Percentiles rank a stretch among this genome's conserved stretches.
phyloP scores from a whole-genome alignment of 2,888 invertebrate genomes.

The Tipula unca region DNA sequence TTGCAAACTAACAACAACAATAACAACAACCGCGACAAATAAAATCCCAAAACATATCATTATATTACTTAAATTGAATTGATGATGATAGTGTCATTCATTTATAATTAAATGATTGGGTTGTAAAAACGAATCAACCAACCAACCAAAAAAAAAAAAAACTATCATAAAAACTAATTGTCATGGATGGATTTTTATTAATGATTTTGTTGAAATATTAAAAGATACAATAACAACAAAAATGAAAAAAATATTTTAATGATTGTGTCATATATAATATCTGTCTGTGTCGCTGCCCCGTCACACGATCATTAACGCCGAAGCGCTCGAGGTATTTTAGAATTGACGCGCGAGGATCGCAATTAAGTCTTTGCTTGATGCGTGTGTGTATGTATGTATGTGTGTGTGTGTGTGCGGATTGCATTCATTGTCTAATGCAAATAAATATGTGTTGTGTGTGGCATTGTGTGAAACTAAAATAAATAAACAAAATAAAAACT shows the following conservation, averaged over 20 bases:
- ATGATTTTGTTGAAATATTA: slow-evolving; percentile 8
- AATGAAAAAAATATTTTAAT: not conserved
- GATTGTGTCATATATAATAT: not conserved
- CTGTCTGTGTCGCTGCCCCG: not conserved
- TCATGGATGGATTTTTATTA: not conserved
- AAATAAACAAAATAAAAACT: not conserved
- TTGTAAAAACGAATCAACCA: not conserved
- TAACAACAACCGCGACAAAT: not conserved
- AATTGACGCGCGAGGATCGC: not conserved
- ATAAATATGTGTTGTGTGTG: not conserved
- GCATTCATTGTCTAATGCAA: not conserved
- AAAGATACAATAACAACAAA: not conserved
- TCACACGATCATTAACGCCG: not conserved
- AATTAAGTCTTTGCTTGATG: not conserved
- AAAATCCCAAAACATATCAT: not conserved
- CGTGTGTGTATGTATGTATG: not conserved
- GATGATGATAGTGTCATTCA: not conserved
- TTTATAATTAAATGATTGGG: slow-evolving; percentile 2
- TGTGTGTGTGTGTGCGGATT: not conserved
- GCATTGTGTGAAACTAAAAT: not conserved
- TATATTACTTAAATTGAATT: not conserved
- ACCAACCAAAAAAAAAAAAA: not conserved
- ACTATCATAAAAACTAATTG: not conserved
- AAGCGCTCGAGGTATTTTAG: not conserved
- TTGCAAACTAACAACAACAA: not conserved